These are phyloP conservation scores for Potorous gilbertii DNA, from an alignment of 2,797 vertebrate species.

Conservation along the genomic window DNA sequence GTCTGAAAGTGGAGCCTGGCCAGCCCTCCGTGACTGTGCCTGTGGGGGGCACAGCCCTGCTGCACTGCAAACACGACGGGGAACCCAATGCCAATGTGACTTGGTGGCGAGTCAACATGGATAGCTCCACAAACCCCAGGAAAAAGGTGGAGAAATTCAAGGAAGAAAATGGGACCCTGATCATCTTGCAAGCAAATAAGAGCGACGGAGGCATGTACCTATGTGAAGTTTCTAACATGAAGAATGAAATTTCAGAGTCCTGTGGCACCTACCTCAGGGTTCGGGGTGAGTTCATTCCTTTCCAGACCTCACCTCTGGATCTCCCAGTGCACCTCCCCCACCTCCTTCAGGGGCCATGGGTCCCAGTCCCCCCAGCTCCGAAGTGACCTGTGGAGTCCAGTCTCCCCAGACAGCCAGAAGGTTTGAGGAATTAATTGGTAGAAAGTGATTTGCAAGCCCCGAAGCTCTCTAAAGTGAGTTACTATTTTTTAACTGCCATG, in stretches of 20 bases:
- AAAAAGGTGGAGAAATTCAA: accelerated
- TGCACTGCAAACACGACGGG: slow-evolving; percentile 41
- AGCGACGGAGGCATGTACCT: slow-evolving; percentile 73
- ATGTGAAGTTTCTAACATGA: not conserved
- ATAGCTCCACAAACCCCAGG: accelerated
- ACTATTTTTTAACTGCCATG: no score
- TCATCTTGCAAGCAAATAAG: not conserved
- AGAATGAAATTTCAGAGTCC: accelerated
- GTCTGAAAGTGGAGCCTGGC: slow-evolving; percentile 7
- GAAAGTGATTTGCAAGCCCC: no score
- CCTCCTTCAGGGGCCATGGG: no score
- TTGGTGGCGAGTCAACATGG: slow-evolving; percentile 49
- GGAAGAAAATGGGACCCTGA: accelerated
- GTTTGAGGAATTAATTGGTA: no score
- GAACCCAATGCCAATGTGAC: accelerated
- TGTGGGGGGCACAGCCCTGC: not conserved
- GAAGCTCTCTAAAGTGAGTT: no score
- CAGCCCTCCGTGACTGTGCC: slow-evolving; percentile 43
- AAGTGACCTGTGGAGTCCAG: no score
- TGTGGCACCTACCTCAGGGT: slow-evolving; percentile 83
- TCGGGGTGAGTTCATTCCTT: slow-evolving; percentile 72
- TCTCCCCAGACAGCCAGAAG: no score
- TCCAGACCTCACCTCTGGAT: accelerated
- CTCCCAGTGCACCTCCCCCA: accelerated
- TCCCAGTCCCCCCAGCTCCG: no score